A percentile compares a stretch with the other conserved stretches of the same genome.
These are phyloP conservation scores for Byasa hedistus DNA, from an alignment of 2,888 invertebrate genomes.

Conservation along the genomic window DNA sequence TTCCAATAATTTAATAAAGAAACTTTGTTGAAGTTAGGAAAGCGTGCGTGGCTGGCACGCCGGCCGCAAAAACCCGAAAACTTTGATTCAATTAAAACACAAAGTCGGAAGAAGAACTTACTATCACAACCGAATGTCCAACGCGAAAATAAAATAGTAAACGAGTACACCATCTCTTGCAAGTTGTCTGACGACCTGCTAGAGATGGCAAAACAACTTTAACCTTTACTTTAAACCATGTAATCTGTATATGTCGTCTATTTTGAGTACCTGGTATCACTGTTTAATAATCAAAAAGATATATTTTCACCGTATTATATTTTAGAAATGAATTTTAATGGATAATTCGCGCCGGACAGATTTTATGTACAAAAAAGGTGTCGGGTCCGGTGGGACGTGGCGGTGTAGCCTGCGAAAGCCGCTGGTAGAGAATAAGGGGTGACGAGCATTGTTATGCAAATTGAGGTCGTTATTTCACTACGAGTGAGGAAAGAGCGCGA, in stretches of 20 bases:
- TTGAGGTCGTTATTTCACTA: conserved; percentile 79
- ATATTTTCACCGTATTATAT: conserved; percentile 39
- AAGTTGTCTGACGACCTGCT: too few relatives aligned
- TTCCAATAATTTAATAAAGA: conserved; percentile 80
- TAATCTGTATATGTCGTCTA: conserved; percentile 25
- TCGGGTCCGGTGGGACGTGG: conserved; percentile 67
- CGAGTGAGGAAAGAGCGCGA: conserved; percentile 78
- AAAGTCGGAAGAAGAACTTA: conserved; percentile 75
- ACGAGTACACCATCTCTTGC: background rate
- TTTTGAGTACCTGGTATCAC: conserved; percentile 31
- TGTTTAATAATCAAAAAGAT: conserved; percentile 32
- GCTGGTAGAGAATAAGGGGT: conserved; percentile 75
- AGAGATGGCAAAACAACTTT: too few relatives aligned
- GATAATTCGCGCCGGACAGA: conserved; percentile 49
- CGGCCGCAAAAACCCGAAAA: conserved; percentile 79
- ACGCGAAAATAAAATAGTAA: conserved; percentile 32
- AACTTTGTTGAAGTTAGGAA: conserved; percentile 67
- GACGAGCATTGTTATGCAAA: conserved; percentile 80
- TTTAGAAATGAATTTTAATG: conserved; percentile 44
- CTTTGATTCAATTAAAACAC: conserved; percentile 79
- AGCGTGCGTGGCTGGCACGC: conserved; percentile 77
- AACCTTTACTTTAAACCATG: conserved; percentile 6
- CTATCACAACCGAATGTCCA: conserved; percentile 46
- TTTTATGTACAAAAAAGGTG: conserved; percentile 64
- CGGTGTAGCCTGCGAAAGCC: conserved; percentile 70